Conservation (phyloP, 2,888 invertebrate genomes). For the Amphipoea lucens region DNA sequence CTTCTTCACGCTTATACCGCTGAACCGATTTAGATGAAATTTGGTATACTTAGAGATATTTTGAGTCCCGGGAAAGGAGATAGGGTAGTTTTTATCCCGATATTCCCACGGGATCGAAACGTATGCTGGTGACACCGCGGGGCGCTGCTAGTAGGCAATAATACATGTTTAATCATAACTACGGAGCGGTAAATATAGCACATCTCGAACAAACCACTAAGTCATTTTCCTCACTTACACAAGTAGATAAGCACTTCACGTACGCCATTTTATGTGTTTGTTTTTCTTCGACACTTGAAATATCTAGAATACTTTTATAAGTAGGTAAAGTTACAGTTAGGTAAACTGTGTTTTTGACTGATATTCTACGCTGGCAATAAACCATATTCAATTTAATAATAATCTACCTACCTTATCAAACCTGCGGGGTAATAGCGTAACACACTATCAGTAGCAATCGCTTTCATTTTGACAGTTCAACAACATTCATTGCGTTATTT, state of each 20-base stretch:
- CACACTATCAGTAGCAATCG: no score
- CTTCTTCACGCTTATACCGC: no score
- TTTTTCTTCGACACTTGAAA: conserved; percentile 43
- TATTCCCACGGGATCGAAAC: no score
- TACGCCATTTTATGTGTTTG: conserved; percentile 56
- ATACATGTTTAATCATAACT: conserved; percentile 13
- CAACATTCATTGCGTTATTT: no score
- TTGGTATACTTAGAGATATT: no score
- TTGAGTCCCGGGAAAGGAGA: no score
- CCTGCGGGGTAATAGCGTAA: not conserved
- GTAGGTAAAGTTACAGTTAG: no score
- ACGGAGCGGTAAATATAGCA: conserved; percentile 45
- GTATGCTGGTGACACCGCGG: no score
- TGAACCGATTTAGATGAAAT: no score
- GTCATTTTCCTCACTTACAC: conserved; percentile 62
- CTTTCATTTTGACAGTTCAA: no score
- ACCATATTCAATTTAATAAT: not conserved
- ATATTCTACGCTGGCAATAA: not conserved
- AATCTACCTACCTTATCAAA: not conserved
- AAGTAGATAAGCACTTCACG: conserved; percentile 52
- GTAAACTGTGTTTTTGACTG: not conserved
- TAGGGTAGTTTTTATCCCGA: no score
- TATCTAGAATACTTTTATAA: conserved; percentile 7
- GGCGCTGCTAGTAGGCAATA: not conserved
- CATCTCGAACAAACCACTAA: conserved; percentile 28